A percentile compares a stretch with the other conserved stretches of the same genome.
phyloP scores from a whole-genome alignment of 2,113 vertebrate species.

The Zeus faber region DNA sequence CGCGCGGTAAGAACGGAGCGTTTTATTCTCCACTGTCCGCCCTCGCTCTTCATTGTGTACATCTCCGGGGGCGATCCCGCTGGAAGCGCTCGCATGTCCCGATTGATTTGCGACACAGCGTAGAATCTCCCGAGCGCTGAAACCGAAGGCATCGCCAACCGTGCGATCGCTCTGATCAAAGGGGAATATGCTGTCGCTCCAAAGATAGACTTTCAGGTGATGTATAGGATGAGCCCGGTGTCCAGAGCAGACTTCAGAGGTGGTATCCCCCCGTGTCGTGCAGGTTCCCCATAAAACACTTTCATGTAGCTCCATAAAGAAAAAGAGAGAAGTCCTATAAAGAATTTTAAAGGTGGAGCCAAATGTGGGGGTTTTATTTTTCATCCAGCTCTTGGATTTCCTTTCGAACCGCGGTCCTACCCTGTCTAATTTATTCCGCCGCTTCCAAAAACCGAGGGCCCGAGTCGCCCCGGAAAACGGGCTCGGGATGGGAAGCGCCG shows the following conservation, averaged over 20 bases:
- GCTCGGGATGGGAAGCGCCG: no score
- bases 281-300: slow-evolving; percentile 57
- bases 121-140: slow-evolving; percentile 2
- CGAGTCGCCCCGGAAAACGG: no score
- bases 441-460: no score
- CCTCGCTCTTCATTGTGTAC: no score
- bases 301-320: slow-evolving; percentile 49
- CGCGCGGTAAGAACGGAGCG: no score
- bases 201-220: slow-evolving; percentile 57
- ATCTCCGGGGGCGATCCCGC: no score
- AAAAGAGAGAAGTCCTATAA: slow-evolving; percentile 21
- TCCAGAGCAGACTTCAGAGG: slow-evolving; percentile 37
- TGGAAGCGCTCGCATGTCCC: background rate
- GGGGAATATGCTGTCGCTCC: slow-evolving; percentile 30
- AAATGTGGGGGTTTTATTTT: slow-evolving; percentile 32
- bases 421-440: no score
- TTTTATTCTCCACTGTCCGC: no score
- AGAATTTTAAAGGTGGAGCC: slow-evolving; percentile 34
- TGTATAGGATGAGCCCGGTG: slow-evolving; percentile 56
- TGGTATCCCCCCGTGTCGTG: slow-evolving; percentile 39
- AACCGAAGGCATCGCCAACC: slow-evolving; percentile 24
- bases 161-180: slow-evolving; percentile 42
- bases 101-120: background rate
- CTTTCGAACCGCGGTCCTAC: slow-evolving; percentile 6
- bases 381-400: slow-evolving; percentile 40